Percentiles rank a stretch among this genome's conserved stretches.
phyloP scores from a whole-genome alignment of 2,113 vertebrate genomes.

The Gymnobelideus leadbeateri region DNA sequence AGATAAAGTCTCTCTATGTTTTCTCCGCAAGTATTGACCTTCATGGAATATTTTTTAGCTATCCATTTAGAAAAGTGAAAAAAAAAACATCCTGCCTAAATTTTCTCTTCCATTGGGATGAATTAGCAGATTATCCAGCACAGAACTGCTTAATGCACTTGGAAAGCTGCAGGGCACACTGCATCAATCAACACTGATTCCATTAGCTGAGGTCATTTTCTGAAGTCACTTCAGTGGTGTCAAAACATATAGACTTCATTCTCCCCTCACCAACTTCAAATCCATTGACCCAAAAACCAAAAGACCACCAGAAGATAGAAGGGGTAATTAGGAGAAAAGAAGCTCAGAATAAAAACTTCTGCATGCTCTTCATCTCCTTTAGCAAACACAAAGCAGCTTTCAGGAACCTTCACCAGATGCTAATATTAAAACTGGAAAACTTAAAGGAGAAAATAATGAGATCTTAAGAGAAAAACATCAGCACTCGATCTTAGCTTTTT shows the following conservation, averaged over 20 bases:
- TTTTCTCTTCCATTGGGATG: slow-evolving; percentile 58
- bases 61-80: slow-evolving; percentile 68
- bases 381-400: too few species aligned
- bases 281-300: slow-evolving; percentile 78
- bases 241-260: slow-evolving; percentile 75
- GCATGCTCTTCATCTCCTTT: too few species aligned
- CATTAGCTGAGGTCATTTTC: slow-evolving; percentile 83
- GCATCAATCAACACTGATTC: slow-evolving; percentile 68
- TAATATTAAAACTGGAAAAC: too few species aligned
- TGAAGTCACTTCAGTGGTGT: slow-evolving; percentile 79
- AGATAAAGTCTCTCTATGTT: slow-evolving; percentile 75
- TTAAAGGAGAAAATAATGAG: too few species aligned
- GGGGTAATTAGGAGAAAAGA: too few species aligned
- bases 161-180: slow-evolving; percentile 74
- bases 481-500: too few species aligned
- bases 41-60: slow-evolving; percentile 76
- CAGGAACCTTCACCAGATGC: too few species aligned
- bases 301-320: slow-evolving; percentile 61
- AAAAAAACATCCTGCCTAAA: slow-evolving; percentile 45
- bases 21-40: slow-evolving; percentile 73
- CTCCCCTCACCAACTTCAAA: slow-evolving; percentile 75
- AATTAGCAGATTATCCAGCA: slow-evolving; percentile 70
- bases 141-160: slow-evolving; percentile 60
- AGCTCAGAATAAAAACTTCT: too few species aligned
- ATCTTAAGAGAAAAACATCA: too few species aligned